Evolutionary conservation across 2,888 invertebrate species (phyloP), one percentile per base, ranked within the genome.

Genomic region (Epicampocera succincta): DNA sequence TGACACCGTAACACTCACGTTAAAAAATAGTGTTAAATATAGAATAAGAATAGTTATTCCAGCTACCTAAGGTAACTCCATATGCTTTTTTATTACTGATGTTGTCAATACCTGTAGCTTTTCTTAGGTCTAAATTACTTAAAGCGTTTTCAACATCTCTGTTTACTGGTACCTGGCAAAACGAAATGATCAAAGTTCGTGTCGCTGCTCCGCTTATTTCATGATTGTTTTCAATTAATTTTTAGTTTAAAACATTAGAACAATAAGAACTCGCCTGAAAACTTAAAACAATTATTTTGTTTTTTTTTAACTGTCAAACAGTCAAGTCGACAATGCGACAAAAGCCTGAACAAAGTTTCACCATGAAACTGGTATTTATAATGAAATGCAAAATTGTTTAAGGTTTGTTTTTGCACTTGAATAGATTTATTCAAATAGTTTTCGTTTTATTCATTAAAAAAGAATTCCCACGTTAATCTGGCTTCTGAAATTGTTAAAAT

Each of bases 211-310:
- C 2, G 25, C 25, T 25, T 25, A 25, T 25, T 25, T 25, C n/a
- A 25, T 5, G 2, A 9, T 33, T 33, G 33, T 33, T 15, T 15
- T 46, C 1, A 29, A 12, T n/a, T 11, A 48, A 48, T 21, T 21
- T 38, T 48, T n/a, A 15, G 8, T 13, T 13, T 38, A 25, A 68
- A 52, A 29, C 12, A 3, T 54, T 63, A 12, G 29, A 19, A 29
- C 12, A 73, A 33, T n/a, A n/a, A 15, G 21, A 69, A 69, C 12
- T n/a, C 42, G 12, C 19, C 9, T n/a, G 8, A 48, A 58, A n/a
- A 33, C 9, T 33, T 33, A 38, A 56, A 46, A 40, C 8, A 5
- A 33, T 33, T 33, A 4, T 8, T 33, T 33, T n/a, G n/a, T n/a
- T 33, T 33, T 33, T 33, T 33, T 9, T 33, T 5, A 54, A 25